phyloP scores from a whole-genome alignment of 2,888 invertebrate genomes.

The Uropetala carovei region DNA sequence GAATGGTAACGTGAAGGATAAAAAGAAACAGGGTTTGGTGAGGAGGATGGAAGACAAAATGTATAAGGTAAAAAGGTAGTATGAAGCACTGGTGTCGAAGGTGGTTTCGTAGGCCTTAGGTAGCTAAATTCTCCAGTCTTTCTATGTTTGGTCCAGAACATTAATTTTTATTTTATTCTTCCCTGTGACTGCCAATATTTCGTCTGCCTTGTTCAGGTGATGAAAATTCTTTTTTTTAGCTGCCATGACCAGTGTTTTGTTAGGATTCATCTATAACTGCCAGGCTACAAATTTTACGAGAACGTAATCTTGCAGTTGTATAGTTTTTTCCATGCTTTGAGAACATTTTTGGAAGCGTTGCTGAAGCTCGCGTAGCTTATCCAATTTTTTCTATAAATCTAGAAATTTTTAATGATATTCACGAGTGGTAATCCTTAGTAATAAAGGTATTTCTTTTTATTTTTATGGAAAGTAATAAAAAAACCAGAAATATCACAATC shows the following conservation, averaged over 20 bases:
- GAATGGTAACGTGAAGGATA: slow-evolving; percentile 7
- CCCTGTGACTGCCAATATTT: slow-evolving; percentile 20
- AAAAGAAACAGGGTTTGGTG: slow-evolving; percentile 37
- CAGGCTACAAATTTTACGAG: neutral
- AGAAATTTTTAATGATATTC: neutral
- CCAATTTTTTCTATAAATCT: slow-evolving; percentile 2
- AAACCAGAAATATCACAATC: neutral
- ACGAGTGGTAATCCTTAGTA: neutral
- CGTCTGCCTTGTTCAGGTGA: neutral
- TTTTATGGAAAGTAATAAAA: slow-evolving; percentile 7
- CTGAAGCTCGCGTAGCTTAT: slow-evolving; percentile 16
- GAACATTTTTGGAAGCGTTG: neutral
- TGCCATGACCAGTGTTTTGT: neutral
- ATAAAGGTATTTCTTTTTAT: neutral
- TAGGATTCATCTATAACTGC: neutral
- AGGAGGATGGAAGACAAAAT: slow-evolving; percentile 21
- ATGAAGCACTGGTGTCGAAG: neutral
- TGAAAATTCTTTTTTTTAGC: neutral
- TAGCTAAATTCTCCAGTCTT: slow-evolving; percentile 20
- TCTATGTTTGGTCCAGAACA: neutral
- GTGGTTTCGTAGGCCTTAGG: neutral
- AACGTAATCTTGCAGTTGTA: neutral
- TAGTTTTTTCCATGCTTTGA: slow-evolving; percentile 25
- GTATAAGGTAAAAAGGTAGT: slow-evolving; percentile 45
- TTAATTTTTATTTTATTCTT: neutral